phyloP scores from a whole-genome alignment of 64 coral and sea anemone genomes.

The Catalaphyllia jardinei region DNA sequence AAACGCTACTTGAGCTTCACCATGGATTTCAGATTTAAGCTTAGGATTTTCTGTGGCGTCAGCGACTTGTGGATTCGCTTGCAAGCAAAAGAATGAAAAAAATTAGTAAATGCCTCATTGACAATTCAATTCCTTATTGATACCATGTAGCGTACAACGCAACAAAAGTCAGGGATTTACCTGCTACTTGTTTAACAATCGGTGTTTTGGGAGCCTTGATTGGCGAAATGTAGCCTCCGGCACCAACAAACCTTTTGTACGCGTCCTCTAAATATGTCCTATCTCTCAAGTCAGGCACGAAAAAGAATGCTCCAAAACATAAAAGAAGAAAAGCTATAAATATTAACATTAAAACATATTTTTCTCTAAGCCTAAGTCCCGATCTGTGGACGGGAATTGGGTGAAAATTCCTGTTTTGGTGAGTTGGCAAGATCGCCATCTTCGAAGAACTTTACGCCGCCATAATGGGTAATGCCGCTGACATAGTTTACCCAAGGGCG shows the following conservation, averaged over 20 bases:
- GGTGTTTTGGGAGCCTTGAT: conserved; percentile 82
- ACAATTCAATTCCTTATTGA: neutral
- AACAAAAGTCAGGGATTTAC: conserved; percentile 21
- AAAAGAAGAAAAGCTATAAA: conserved; percentile 93
- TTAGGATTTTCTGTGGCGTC: neutral
- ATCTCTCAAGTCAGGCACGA: conserved; percentile 91
- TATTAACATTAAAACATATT: conserved; percentile 97
- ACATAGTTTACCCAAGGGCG: neutral
- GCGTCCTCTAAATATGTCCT: conserved; percentile 78
- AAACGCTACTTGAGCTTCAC: neutral
- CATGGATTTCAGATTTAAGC: neutral
- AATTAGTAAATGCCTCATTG: neutral
- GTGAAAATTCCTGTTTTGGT: conserved; percentile 69
- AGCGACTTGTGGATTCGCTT: neutral
- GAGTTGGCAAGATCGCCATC: conserved; percentile 96
- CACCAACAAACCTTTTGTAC: conserved; percentile 82
- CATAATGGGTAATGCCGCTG: conserved; percentile 72
- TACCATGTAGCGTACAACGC: neutral
- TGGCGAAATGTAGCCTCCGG: conserved; percentile 52
- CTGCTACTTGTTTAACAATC: conserved; percentile 50
- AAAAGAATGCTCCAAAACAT: conserved; percentile 99
- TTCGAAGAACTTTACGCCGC: conserved; percentile 48
- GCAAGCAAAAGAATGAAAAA: neutral
- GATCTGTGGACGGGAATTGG: conserved; percentile 75
- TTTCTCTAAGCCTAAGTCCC: conserved; percentile 91